Evolutionary conservation across 2,888 invertebrate species (phyloP).

Genomic region (Dynastes maya): DNA sequence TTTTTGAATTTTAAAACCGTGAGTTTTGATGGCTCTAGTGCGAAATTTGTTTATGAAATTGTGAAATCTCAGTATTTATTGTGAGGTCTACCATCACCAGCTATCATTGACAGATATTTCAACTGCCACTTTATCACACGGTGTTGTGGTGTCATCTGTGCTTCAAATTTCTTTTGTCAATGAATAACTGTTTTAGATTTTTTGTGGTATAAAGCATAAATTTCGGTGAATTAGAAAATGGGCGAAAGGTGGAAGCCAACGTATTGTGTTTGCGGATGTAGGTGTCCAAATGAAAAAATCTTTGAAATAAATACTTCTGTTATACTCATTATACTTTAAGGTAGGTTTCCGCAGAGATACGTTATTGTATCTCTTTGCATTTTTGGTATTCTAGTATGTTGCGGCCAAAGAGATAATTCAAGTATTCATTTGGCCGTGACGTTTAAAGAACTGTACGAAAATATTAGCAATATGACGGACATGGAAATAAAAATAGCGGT

Average conservation of each 20-base stretch:
- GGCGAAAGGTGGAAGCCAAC: not conserved
- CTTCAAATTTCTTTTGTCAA: not conserved
- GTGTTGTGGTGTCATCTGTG: not conserved
- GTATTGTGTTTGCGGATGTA: constrained; percentile 23
- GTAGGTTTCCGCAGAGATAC: constrained; percentile 9
- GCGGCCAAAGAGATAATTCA: constrained; percentile 1
- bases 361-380: not conserved
- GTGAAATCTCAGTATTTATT: too few species aligned
- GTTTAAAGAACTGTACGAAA: not conserved
- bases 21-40: too few species aligned
- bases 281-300: not conserved
- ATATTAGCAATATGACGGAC: not conserved
- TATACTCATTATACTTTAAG: not conserved
- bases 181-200: not conserved
- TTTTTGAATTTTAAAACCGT: too few species aligned
- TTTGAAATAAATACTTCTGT: not conserved
- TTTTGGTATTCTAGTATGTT: constrained; percentile 8
- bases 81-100: too few species aligned
- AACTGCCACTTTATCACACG: too few species aligned
- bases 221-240: not conserved
- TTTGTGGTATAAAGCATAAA: too few species aligned
- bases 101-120: too few species aligned
- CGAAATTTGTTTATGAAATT: too few species aligned
- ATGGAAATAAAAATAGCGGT: not conserved
- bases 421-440: not conserved